Base-by-base conservation (phyloP, 2,888 invertebrate species). In the Dryobota labecula region DNA sequence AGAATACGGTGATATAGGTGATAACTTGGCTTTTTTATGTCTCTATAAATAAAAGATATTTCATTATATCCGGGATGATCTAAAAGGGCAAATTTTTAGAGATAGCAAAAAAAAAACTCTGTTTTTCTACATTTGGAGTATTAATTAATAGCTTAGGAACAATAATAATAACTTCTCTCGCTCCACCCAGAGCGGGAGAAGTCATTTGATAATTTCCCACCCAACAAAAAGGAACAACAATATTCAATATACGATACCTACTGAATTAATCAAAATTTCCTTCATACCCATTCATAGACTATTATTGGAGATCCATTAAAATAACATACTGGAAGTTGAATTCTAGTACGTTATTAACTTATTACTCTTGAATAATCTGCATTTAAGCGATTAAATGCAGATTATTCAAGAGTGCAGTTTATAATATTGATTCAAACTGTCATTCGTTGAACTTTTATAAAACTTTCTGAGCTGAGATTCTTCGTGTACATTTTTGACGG, bases 11-110 rank as follows among this genome's bases (percentile, higher is more conserved):
- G 33, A 53, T 5, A 33, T 45, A 27, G 8, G n/a, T 24, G 45
- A 57, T 49, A 53, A 49, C 11, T 43, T 24, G 11, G 11, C 43
- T 36, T 57, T 49, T 62, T 65, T 27, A 61, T 56, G 36, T 30
- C 0, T 43, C 1, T 13, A 20, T 20, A 11, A 24, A 49, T 24
- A 49, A 30, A 38, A 36, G 1, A 18, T 7, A 38, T 57, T 64
- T 75, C 15, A 30, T 38, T 24, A 57, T 20, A 63, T 74, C 66
- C 56, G 47, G 41, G 56, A 64, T 51, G 47, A 36, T 51, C 15
- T 27, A 49, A 49, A 27, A 51, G 7, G 15, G 15, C 27, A 51
- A 27, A 15, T 51, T 15, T 41, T 51, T 15, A 3, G 18, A 61
- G 36, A 58, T 9, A 36, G n/a, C 24, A 13, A 61, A 33, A 61